These are phyloP conservation scores for Himalopsyche phryganea DNA, from an alignment of 1,140 invertebrate genomes.

Conservation along the genomic window DNA sequence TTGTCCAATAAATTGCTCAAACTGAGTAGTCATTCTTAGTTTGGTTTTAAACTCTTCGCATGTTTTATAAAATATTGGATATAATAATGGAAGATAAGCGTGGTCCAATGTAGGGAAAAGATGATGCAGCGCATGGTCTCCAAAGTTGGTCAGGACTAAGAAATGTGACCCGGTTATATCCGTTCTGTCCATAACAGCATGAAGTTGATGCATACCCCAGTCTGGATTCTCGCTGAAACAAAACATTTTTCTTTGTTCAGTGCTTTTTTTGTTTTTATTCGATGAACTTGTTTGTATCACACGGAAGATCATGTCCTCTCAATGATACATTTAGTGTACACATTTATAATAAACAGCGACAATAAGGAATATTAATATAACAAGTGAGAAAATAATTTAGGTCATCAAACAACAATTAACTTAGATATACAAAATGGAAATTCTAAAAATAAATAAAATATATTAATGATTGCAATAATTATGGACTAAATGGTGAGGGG, in stretches of 20 bases:
- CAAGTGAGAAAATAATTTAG: too few relatives aligned
- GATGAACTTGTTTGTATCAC: too few relatives aligned
- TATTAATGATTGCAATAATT: neutral
- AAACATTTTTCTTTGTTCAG: neutral
- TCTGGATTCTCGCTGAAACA: constrained; percentile 52
- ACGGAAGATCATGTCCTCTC: too few relatives aligned
- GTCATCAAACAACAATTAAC: too few relatives aligned
- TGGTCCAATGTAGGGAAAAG: constrained; percentile 80
- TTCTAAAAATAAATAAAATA: too few relatives aligned
- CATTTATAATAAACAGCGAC: too few relatives aligned
- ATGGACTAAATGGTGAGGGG: too few relatives aligned
- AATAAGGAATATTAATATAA: too few relatives aligned
- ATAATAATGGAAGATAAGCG: constrained; percentile 58
- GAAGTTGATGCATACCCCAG: constrained; percentile 76
- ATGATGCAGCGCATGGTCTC: constrained; percentile 76
- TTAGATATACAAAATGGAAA: too few relatives aligned
- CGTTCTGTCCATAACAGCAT: constrained; percentile 66
- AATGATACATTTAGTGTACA: too few relatives aligned
- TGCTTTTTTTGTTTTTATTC: too few relatives aligned
- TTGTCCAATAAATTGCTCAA: constrained; percentile 59
- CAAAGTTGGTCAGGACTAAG: constrained; percentile 67
- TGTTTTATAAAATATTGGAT: constrained; percentile 58
- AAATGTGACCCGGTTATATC: constrained; percentile 61
- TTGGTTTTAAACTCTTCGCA: constrained; percentile 61
- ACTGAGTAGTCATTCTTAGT: constrained; percentile 47